Percentiles rank a stretch among this genome's conserved stretches.
Evolutionary conservation across 2,113 vertebrate genomes (phyloP).

Genomic region (Mustelus asterias): DNA sequence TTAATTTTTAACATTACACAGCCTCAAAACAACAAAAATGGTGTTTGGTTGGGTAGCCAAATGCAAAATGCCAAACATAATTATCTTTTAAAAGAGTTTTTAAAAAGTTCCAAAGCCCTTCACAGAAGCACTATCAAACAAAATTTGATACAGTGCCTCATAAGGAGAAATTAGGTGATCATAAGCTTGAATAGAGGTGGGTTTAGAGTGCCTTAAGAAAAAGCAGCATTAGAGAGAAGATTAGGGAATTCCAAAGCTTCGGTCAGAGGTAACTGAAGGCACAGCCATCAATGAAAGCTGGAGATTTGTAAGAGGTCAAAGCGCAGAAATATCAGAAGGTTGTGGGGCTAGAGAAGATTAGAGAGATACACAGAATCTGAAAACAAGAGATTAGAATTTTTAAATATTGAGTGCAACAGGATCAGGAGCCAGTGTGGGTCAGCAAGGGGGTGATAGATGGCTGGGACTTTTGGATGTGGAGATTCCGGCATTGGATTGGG

Average conservation of each 20-base stretch:
- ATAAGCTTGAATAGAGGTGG: too few relatives aligned
- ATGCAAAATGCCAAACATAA: background rate
- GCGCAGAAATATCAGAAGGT: background rate
- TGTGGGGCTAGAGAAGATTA: background rate
- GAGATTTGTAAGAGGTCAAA: background rate
- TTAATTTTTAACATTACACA: too few relatives aligned
- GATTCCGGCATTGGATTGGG: too few relatives aligned
- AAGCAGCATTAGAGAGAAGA: too few relatives aligned
- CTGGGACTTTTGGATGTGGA: too few relatives aligned
- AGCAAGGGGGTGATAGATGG: too few relatives aligned
- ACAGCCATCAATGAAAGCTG: background rate
- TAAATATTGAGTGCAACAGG: background rate
- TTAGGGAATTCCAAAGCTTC: background rate
- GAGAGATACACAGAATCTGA: background rate
- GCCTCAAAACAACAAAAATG: too few relatives aligned
- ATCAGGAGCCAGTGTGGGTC: background rate
- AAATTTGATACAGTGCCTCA: background rate
- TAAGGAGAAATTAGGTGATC: background rate
- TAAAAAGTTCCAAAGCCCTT: too few relatives aligned
- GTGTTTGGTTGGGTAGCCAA: background rate
- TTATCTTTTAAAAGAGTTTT: background rate
- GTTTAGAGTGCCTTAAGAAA: too few relatives aligned
- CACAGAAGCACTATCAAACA: too few relatives aligned
- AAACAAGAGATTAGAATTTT: background rate
- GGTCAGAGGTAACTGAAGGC: background rate